These are phyloP conservation scores for Prosopocoilus inquinatus DNA, from an alignment of 2,888 invertebrate genomes.

Conservation along the genomic window DNA sequence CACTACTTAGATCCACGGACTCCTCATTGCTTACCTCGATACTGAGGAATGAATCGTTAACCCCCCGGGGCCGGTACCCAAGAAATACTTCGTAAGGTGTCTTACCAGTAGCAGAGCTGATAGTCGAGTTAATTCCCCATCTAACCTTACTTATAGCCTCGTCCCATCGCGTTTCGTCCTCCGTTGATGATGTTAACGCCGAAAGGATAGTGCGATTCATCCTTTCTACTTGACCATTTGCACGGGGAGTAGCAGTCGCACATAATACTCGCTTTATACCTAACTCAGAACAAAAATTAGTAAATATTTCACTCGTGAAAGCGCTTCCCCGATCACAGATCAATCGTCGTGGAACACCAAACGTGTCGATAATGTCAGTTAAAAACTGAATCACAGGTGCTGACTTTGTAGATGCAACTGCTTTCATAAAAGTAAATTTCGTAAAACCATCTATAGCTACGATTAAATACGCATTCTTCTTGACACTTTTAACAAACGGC, in stretches of 20 bases:
- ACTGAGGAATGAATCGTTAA: slow-evolving; percentile 24
- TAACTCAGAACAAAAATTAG: background rate
- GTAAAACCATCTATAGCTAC: slow-evolving; percentile 37
- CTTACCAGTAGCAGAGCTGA: slow-evolving; percentile 27
- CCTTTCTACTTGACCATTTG: slow-evolving; percentile 33
- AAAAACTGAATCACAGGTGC: slow-evolving; percentile 23
- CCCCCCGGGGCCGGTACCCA: slow-evolving; percentile 28
- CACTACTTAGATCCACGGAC: slow-evolving; percentile 6
- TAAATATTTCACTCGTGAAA: background rate
- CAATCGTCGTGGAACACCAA: slow-evolving; percentile 1
- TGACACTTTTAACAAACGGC: slow-evolving; percentile 4
- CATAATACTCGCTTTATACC: background rate
- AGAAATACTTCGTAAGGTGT: slow-evolving; percentile 29
- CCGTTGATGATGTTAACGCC: slow-evolving; percentile 20
- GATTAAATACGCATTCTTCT: slow-evolving; percentile 31
- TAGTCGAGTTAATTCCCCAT: slow-evolving; percentile 29
- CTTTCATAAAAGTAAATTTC: slow-evolving; percentile 36
- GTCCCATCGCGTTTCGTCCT: slow-evolving; percentile 30
- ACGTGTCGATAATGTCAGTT: background rate
- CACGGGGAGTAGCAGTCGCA: background rate
- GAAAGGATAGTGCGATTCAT: slow-evolving; percentile 27
- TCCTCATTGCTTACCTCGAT: slow-evolving; percentile 16
- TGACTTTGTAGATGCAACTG: slow-evolving; percentile 27
- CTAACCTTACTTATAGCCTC: slow-evolving; percentile 19
- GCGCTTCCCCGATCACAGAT: slow-evolving; percentile 1